A percentile compares a stretch with the other conserved stretches of the same genome.
Conservation (phyloP, 2,113 vertebrate genomes). For the Mungos mungo region DNA sequence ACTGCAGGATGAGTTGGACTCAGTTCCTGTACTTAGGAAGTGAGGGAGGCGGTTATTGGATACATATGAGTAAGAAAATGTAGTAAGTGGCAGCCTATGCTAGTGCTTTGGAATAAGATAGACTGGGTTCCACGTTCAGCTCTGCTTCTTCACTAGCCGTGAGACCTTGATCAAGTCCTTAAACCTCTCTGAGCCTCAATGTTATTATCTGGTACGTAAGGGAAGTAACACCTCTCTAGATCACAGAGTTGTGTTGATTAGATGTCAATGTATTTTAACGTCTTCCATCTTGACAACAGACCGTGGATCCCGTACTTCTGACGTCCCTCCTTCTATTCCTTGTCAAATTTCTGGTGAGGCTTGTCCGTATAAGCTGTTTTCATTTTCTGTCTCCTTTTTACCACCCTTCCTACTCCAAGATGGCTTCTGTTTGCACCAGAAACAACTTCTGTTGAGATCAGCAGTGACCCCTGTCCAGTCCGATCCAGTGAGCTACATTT, state of each 20-base stretch:
- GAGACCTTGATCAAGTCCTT: neutral
- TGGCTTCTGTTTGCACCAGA: neutral
- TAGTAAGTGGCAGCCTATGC: neutral
- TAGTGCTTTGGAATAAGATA: neutral
- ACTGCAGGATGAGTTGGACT: neutral
- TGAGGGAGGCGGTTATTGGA: neutral
- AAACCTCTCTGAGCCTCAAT: neutral
- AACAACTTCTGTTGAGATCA: neutral
- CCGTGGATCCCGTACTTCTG: neutral
- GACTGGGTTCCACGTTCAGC: neutral
- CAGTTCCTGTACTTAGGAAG: neutral
- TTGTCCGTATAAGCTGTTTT: neutral
- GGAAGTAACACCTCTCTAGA: neutral
- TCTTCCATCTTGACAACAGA: neutral
- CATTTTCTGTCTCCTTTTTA: neutral
- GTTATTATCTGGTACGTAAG: neutral
- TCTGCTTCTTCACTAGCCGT: neutral
- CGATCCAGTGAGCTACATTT: neutral
- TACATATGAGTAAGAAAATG: neutral
- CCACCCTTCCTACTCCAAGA: accelerated
- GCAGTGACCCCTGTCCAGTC: neutral
- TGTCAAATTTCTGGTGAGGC: neutral
- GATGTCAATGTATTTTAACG: neutral
- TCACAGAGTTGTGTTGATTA: neutral
- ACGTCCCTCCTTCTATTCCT: neutral